Evolutionary conservation across 2,888 invertebrate species (phyloP).

Genomic region (Azorinus chamasolen): DNA sequence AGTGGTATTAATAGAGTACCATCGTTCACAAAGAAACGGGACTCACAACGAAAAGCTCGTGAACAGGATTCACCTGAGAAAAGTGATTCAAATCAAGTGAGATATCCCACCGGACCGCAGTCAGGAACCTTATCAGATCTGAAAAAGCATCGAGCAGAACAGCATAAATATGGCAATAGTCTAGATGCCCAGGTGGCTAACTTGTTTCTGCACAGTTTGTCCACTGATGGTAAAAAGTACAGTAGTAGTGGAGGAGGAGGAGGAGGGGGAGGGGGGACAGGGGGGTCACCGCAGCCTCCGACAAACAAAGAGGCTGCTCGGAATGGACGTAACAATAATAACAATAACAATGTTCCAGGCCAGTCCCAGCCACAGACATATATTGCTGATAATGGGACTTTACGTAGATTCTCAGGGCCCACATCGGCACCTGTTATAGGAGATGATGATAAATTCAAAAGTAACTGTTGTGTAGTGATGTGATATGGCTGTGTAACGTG

Average conservation of each 20-base stretch:
- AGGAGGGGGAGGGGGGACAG: background rate
- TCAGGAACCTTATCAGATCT: conserved; percentile 94
- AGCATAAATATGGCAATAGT: conserved; percentile 67
- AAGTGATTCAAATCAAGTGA: conserved; percentile 6
- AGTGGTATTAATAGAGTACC: conserved; percentile 29
- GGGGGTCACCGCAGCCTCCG: conserved; percentile 5
- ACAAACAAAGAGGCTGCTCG: conserved; percentile 38
- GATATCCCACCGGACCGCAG: conserved; percentile 87
- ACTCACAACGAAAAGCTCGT: conserved; percentile 42
- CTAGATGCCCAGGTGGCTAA: conserved; percentile 77
- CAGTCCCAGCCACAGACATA: conserved; percentile 52
- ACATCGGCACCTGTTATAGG: conserved; percentile 73
- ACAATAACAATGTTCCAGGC: conserved; percentile 54
- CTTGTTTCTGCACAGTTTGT: conserved; percentile 76
- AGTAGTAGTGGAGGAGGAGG: conserved; percentile 34
- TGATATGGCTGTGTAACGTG: conserved; percentile 42
- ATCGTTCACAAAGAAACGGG: conserved; percentile 63
- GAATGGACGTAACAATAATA: conserved; percentile 73
- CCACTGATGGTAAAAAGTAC: conserved; percentile 63
- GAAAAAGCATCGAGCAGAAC: conserved; percentile 92
- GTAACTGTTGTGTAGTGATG: conserved; percentile 80
- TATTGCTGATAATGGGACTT: conserved; percentile 66
- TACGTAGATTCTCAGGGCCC: conserved; percentile 76
- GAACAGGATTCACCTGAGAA: conserved; percentile 20
- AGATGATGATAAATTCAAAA: conserved; percentile 76